Evolutionary conservation across 1,140 invertebrate species (phyloP), one percentile per base, ranked within the genome.

Genomic region (Gonioctena quinquepunctata): DNA sequence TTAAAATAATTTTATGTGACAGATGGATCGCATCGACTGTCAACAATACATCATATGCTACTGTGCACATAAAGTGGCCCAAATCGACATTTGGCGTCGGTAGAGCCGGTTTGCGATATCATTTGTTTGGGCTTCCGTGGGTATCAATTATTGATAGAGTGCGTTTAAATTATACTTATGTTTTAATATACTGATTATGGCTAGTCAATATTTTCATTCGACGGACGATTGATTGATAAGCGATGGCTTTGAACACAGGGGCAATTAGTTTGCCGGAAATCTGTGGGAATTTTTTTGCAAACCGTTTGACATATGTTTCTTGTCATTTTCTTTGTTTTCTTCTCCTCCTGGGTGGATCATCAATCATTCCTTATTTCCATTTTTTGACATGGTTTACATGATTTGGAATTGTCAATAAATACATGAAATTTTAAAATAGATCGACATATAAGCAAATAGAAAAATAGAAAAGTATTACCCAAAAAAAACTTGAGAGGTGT

Each of bases 1-100:
- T 80, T 78, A 79, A 80, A 81, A 80, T 81, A 75, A 80, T 80
- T 80, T 81, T 80, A 81, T 81, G 80, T 80, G 80, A 80, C 80
- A 81, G 76, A 81, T 81, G 80, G 77, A 76, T 70, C 21, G 70
- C 42, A 69, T 42, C 71, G 65, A 75, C 56, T 76, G 80, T 80
- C 79, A 81, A 81, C 80, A 81, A 73, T 77, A 71, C 60, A 80
- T 81, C 80, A 81, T 81, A 80, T 81, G 80, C 80, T 80, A 80
- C 80, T 74, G 79, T 77, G 65, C 73, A 76, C 66, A 76, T 63
- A 73, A 56, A 77, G 73, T 59, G 23, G 54, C 19, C 66, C 73
- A 73, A 49, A 63, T 70, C 26, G 52, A 69, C 21, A 64, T 67
- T 13, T 62, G 13, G 42, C n/a, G 11, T 0, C 50, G 56, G 27